phyloP scores from a whole-genome alignment of 2,113 vertebrate genomes.

The Ibidorhyncha struthersii region DNA sequence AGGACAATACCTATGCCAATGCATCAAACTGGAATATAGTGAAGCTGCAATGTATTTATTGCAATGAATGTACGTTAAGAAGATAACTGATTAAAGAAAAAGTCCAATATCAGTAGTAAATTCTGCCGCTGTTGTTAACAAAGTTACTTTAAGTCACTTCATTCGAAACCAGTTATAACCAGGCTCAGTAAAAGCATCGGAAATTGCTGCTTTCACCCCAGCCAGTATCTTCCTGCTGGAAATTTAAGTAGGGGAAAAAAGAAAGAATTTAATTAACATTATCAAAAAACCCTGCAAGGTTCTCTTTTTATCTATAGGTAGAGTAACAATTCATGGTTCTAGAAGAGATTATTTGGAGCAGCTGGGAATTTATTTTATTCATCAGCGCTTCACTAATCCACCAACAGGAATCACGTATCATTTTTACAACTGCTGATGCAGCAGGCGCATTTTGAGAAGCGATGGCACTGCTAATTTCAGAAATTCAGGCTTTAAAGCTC shows the following conservation, averaged over 20 bases:
- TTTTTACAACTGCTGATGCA: constrained; percentile 3
- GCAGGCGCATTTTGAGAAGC: neutral
- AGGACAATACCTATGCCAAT: neutral
- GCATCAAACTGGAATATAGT: neutral
- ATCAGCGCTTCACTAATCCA: neutral
- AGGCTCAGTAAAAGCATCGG: neutral
- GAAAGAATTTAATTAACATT: neutral
- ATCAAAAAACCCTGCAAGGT: neutral
- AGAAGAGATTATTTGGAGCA: neutral
- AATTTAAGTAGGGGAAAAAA: neutral
- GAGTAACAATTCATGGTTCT: neutral
- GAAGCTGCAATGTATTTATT: neutral
- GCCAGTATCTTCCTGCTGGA: neutral
- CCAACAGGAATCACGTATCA: neutral
- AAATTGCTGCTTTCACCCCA: neutral
- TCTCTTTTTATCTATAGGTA: neutral
- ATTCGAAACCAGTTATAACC: neutral
- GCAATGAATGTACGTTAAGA: neutral
- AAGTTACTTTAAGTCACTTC: neutral
- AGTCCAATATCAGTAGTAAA: neutral
- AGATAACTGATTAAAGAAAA: neutral
- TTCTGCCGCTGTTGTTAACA: neutral
- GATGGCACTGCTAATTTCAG: neutral
- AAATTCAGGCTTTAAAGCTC: constrained; percentile 7
- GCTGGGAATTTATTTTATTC: neutral